Conservation (phyloP, 2,113 vertebrate species). For the Carettochelys insculpta region DNA sequence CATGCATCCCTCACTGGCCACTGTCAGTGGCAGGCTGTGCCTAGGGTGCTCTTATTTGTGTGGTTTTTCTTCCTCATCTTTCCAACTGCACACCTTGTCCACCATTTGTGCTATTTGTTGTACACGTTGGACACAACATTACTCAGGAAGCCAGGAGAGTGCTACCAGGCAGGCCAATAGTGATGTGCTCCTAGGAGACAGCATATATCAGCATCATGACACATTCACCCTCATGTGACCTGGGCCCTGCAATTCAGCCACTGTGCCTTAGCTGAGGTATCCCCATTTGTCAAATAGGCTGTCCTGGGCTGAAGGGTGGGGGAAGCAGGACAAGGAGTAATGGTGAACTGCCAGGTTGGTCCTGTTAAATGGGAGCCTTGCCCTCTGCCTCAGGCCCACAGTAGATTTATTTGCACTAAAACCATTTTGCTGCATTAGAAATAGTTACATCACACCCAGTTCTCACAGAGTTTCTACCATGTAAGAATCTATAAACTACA, state of each 20-base stretch:
- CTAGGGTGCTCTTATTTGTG: neutral
- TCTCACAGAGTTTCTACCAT: neutral
- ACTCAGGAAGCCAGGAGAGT: neutral
- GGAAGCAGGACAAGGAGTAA: neutral
- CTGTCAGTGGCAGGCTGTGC: neutral
- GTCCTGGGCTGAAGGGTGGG: neutral
- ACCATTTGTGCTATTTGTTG: neutral
- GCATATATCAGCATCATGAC: conserved; percentile 49
- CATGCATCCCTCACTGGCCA: neutral
- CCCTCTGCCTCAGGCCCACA: neutral
- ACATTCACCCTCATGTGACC: conserved; percentile 64
- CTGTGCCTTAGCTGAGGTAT: conserved; percentile 4
- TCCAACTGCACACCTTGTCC: neutral
- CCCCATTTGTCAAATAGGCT: neutral
- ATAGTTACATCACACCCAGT: fast-evolving
- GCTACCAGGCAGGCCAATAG: conserved; percentile 1
- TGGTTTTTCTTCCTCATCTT: neutral
- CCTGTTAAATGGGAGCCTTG: neutral
- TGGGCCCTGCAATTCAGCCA: neutral
- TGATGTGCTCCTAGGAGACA: neutral
- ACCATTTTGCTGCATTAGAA: neutral
- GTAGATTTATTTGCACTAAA: neutral
- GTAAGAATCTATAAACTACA: conserved; percentile 26
- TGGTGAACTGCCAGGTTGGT: neutral
- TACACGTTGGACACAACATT: neutral